Conservation (phyloP, 2,888 invertebrate genomes). For the Gandaritis pyraliata region DNA sequence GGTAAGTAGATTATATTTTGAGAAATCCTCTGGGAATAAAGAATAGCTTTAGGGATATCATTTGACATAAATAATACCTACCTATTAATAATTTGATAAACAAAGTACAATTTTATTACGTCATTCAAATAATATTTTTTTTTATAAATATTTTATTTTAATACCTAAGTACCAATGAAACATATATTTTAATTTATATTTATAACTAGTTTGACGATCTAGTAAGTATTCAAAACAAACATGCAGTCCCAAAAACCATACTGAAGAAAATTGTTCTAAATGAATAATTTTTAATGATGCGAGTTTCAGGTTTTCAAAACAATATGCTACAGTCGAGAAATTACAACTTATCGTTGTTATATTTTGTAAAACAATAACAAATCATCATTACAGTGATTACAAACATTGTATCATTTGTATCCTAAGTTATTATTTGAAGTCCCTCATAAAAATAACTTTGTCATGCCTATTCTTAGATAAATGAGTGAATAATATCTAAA, state of each 20-base stretch:
- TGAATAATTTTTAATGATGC: no score
- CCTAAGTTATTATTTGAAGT: not conserved
- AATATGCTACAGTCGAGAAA: not conserved
- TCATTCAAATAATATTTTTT: not conserved
- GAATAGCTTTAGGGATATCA: not conserved
- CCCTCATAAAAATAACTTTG: not conserved
- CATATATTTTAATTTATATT: no score
- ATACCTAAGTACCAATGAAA: no score
- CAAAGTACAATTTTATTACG: not conserved
- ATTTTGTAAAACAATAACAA: not conserved
- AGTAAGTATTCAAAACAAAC: no score
- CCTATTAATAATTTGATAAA: no score
- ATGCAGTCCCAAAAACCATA: no score
- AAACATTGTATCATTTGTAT: not conserved
- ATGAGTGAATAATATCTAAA: not conserved
- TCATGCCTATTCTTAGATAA: not conserved
- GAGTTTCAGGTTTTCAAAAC: no score
- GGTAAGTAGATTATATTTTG: conserved; percentile 57
- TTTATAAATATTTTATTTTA: not conserved
- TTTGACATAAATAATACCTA: not conserved
- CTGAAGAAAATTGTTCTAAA: no score
- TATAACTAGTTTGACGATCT: no score
- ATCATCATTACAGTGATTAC: not conserved
- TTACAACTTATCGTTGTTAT: not conserved
- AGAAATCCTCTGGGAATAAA: not conserved